phyloP scores from a whole-genome alignment of 2,888 invertebrate genomes.

The Archips xylosteana region DNA sequence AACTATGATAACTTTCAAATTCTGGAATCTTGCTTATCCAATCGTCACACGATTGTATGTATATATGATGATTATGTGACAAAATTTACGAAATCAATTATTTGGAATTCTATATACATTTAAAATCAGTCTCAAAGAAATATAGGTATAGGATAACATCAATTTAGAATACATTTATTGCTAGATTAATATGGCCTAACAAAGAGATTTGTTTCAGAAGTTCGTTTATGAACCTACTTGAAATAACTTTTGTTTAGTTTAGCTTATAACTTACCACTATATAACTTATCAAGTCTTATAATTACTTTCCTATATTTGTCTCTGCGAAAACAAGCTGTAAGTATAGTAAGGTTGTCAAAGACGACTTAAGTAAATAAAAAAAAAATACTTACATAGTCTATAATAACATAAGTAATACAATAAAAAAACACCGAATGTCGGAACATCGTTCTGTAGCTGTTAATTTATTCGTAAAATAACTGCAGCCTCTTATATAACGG shows the following conservation, averaged over 20 bases:
- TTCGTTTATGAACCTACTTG: slow-evolving; percentile 1
- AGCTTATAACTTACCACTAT: neutral
- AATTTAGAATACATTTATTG: slow-evolving; percentile 43
- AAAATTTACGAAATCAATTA: neutral
- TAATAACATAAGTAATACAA: neutral
- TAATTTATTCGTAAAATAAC: neutral
- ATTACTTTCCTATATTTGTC: neutral
- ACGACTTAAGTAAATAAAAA: neutral
- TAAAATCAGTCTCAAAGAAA: slow-evolving; percentile 50
- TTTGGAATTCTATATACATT: neutral
- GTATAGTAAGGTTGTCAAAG: neutral
- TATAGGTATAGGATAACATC: slow-evolving; percentile 9
- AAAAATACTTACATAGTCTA: neutral
- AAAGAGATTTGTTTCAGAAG: neutral
- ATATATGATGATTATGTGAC: neutral
- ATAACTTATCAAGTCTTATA: neutral
- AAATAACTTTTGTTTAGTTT: neutral
- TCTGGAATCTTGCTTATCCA: neutral
- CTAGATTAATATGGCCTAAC: slow-evolving; percentile 30
- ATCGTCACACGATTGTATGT: neutral
- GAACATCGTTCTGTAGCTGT: neutral
- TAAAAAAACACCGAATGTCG: neutral
- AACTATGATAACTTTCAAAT: neutral
- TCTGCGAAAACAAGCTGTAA: neutral
- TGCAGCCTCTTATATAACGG: neutral